Percentiles rank a stretch among this genome's conserved stretches.
These are phyloP conservation scores for Anseranas semipalmata DNA, from an alignment of 2,113 vertebrate species.

Conservation along the genomic window DNA sequence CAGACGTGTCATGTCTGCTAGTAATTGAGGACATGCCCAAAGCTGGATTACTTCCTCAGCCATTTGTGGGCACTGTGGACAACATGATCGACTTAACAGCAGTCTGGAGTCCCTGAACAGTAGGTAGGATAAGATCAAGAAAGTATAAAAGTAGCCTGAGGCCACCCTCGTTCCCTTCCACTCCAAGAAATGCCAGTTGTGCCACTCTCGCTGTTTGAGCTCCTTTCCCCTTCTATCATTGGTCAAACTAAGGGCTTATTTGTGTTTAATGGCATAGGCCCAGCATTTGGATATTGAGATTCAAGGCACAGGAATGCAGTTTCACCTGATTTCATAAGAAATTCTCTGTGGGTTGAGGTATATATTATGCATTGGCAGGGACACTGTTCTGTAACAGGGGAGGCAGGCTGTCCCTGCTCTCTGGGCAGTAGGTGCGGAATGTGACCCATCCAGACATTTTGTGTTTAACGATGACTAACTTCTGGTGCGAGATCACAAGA, in stretches of 20 bases:
- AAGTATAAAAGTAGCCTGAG: neutral
- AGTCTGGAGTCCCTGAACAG: constrained; percentile 31
- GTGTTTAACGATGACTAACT: neutral
- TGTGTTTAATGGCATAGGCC: neutral
- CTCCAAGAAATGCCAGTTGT: neutral
- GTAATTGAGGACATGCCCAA: neutral
- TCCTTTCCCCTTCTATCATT: neutral
- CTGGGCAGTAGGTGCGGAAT: neutral
- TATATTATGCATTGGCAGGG: fast-evolving
- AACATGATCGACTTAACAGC: constrained; percentile 11
- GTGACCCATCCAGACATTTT: neutral
- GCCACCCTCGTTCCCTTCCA: neutral
- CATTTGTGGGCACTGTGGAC: neutral
- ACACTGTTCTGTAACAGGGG: neutral
- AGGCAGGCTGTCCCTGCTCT: fast-evolving
- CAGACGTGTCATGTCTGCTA: neutral
- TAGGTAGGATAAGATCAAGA: constrained; percentile 22
- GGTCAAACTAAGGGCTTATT: neutral
- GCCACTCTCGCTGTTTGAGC: neutral
- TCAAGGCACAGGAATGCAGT: neutral
- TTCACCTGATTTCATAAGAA: neutral
- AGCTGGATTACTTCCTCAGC: neutral
- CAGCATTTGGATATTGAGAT: neutral
- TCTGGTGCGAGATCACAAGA: neutral
- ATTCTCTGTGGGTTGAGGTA: neutral